These are phyloP conservation scores for Goniozus legneri DNA, from an alignment of 1,140 invertebrate species.

Conservation along the genomic window DNA sequence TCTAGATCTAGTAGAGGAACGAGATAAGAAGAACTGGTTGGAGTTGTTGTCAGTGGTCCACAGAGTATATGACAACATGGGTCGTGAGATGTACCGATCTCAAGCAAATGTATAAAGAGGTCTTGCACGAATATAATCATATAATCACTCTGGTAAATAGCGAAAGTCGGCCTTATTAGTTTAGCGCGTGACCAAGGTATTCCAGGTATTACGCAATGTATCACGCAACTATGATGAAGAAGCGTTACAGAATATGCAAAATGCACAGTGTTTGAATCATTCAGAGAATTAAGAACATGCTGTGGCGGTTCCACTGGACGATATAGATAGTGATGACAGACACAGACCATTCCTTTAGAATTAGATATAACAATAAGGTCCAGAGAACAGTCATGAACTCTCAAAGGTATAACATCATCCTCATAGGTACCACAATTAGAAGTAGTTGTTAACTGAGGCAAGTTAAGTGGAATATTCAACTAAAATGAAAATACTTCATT, in stretches of 20 bases:
- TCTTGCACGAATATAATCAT: slow-evolving; percentile 74
- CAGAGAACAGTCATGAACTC: slow-evolving; percentile 75
- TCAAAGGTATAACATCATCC: slow-evolving; percentile 72
- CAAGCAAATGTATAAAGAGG: slow-evolving; percentile 74
- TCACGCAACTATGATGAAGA: slow-evolving; percentile 76
- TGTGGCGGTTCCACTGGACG: slow-evolving; percentile 64
- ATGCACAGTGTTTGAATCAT: slow-evolving; percentile 65
- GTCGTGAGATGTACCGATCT: slow-evolving; percentile 75
- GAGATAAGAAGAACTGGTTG: slow-evolving; percentile 60
- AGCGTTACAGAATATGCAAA: slow-evolving; percentile 80
- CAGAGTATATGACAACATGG: slow-evolving; percentile 75
- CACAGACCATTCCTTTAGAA: slow-evolving; percentile 70
- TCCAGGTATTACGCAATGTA: slow-evolving; percentile 76
- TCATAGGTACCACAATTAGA: slow-evolving; percentile 67
- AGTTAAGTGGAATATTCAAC: slow-evolving; percentile 79
- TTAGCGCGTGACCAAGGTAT: slow-evolving; percentile 73
- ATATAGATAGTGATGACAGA: slow-evolving; percentile 83
- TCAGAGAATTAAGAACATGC: slow-evolving; percentile 54
- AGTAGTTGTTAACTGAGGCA: slow-evolving; percentile 65
- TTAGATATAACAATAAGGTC: slow-evolving; percentile 75
- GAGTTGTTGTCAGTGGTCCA: slow-evolving; percentile 56
- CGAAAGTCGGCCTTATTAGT: slow-evolving; percentile 70
- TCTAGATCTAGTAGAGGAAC: slow-evolving; percentile 56
- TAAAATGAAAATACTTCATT: slow-evolving; percentile 37
- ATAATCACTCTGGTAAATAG: slow-evolving; percentile 69